phyloP scores from a whole-genome alignment of 2,113 vertebrate genomes.

The Etia nguti region DNA sequence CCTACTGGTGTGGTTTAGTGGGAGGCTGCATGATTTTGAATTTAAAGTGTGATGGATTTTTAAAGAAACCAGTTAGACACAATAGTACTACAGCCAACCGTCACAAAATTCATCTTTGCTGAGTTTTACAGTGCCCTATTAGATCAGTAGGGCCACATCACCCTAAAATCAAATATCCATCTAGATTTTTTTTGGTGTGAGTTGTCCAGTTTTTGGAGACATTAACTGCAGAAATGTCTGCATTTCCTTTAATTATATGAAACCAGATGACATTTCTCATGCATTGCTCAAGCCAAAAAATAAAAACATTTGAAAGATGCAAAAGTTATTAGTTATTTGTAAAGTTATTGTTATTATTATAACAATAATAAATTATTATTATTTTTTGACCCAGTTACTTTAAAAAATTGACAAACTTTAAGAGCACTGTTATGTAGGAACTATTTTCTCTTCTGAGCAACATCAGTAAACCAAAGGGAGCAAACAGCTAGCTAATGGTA shows the following conservation, averaged over 20 bases:
- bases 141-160: neutral
- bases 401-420: neutral
- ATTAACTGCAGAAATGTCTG: neutral
- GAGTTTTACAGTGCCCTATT: neutral
- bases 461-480: neutral
- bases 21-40: conserved; percentile 29
- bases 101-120: neutral
- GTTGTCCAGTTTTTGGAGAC: neutral
- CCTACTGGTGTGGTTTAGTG: conserved; percentile 19
- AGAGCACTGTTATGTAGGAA: neutral
- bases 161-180: neutral
- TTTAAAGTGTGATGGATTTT: neutral
- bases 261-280: neutral
- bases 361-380: too few relatives aligned
- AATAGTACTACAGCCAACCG: neutral
- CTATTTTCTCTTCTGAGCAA: neutral
- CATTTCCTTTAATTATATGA: neutral
- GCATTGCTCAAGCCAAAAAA: neutral
- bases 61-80: neutral
- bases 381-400: neutral
- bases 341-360: too few relatives aligned
- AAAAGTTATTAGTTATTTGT: too few relatives aligned
- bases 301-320: neutral
- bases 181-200: neutral
- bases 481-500: neutral